A percentile compares a stretch with the other conserved stretches of the same genome.
Conservation (phyloP, 2,113 vertebrate species). For the Cryptomyrus ogoouensis region DNA sequence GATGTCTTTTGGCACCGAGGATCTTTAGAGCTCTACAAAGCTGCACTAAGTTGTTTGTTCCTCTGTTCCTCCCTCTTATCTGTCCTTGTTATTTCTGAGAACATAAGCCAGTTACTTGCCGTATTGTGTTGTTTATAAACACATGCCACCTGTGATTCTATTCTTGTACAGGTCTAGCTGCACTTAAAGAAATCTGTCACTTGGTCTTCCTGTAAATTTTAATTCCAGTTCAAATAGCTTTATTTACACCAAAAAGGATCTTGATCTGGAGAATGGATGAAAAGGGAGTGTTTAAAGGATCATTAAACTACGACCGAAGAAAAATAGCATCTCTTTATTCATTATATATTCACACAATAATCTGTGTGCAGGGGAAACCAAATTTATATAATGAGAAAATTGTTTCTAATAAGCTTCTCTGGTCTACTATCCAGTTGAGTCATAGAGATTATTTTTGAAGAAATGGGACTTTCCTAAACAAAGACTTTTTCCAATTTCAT, state of each 20-base stretch:
- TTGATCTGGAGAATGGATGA: background rate
- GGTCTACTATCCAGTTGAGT: background rate
- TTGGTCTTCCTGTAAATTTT: background rate
- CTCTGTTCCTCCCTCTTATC: slow-evolving; percentile 25
- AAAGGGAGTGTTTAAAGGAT: background rate
- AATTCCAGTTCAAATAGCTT: background rate
- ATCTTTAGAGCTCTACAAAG: slow-evolving; percentile 15
- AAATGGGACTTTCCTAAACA: background rate
- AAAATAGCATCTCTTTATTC: background rate
- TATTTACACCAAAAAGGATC: background rate
- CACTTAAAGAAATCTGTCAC: background rate
- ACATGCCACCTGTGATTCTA: background rate
- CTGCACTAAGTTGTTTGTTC: slow-evolving; percentile 24
- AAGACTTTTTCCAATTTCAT: background rate
- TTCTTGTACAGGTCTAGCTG: background rate
- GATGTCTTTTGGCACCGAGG: slow-evolving; percentile 15
- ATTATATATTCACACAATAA: background rate
- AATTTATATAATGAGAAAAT: slow-evolving; percentile 12
- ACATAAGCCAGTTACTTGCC: background rate
- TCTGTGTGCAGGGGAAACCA: background rate
- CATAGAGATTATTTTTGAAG: background rate
- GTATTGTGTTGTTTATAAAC: background rate
- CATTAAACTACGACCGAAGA: background rate
- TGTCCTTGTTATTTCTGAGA: slow-evolving; percentile 25
- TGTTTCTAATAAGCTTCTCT: background rate